Conservation (phyloP, 2,797 vertebrate species). For the Martes flavigula region DNA sequence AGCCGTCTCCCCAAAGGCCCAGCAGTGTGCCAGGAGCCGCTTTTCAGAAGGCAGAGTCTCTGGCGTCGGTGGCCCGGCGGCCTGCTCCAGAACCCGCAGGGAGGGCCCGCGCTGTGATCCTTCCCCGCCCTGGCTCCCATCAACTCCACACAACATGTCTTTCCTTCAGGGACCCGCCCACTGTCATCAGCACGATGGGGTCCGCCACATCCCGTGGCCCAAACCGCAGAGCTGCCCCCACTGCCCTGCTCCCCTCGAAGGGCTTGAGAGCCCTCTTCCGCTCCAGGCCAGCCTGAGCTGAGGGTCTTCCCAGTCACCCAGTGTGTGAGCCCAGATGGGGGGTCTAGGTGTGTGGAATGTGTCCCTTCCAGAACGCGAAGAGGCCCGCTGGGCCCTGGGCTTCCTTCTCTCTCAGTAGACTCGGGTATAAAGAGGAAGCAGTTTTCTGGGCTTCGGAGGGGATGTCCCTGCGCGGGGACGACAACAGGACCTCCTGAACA, state of each 20-base stretch:
- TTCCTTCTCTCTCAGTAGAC: not conserved
- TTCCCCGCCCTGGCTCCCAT: not conserved
- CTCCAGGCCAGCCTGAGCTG: not conserved
- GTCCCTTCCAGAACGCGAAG: not conserved
- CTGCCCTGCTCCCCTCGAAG: not conserved
- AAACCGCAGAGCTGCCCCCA: not conserved
- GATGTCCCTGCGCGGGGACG: not conserved
- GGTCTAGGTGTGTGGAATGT: not conserved
- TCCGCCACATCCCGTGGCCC: not conserved
- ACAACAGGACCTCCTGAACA: not conserved
- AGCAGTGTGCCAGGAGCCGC: not conserved
- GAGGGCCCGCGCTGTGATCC: not conserved
- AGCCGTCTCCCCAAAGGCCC: not conserved
- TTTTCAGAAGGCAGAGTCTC: not conserved
- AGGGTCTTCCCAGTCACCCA: not conserved
- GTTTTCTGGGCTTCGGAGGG: not conserved
- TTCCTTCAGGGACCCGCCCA: not conserved
- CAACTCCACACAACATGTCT: not conserved
- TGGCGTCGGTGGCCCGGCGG: not conserved
- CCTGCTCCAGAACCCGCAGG: not conserved
- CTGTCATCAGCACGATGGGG: not conserved
- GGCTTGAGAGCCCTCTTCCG: not conserved
- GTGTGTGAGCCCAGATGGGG: not conserved
- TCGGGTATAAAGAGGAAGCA: not conserved
- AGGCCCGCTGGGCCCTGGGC: not conserved